A percentile compares a stretch with the other conserved stretches of the same genome.
Evolutionary conservation across 1,140 invertebrate species (phyloP).

Genomic region (Bicyclus anynana): DNA sequence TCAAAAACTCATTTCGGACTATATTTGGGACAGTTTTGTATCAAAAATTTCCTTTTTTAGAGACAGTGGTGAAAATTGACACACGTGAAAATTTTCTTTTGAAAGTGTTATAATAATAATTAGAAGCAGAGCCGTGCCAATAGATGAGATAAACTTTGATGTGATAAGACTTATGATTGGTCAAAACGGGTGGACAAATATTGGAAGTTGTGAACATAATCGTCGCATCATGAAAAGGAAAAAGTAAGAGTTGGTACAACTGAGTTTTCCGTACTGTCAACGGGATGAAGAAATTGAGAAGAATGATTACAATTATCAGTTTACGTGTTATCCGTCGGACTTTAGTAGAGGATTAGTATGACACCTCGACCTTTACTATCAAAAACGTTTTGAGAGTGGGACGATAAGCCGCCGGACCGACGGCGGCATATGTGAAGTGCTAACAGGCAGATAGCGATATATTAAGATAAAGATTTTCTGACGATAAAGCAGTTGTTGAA

Average conservation of each 20-base stretch:
- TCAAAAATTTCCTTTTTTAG: slow-evolving; percentile 13
- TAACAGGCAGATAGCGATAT: slow-evolving; percentile 57
- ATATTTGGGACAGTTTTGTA: slow-evolving; percentile 4
- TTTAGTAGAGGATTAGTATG: slow-evolving; percentile 49
- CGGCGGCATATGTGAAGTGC: slow-evolving; percentile 71
- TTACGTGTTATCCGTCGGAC: slow-evolving; percentile 58
- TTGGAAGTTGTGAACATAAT: slow-evolving; percentile 38
- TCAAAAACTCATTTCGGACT: slow-evolving; percentile 17
- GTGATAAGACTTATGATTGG: slow-evolving; percentile 60
- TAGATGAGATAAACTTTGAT: slow-evolving; percentile 66
- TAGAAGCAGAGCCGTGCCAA: slow-evolving; percentile 49
- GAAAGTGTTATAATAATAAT: slow-evolving; percentile 44
- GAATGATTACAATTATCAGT: slow-evolving; percentile 50
- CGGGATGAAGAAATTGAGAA: slow-evolving; percentile 49
- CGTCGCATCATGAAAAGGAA: slow-evolving; percentile 65
- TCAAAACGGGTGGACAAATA: slow-evolving; percentile 49
- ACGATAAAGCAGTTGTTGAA: slow-evolving; percentile 66
- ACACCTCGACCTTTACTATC: slow-evolving; percentile 58
- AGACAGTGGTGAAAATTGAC: slow-evolving; percentile 28
- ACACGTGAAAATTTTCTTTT: slow-evolving; percentile 45
- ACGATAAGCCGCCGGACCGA: slow-evolving; percentile 66
- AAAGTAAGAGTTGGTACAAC: slow-evolving; percentile 49
- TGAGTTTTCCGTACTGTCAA: slow-evolving; percentile 10
- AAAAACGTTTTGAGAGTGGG: slow-evolving; percentile 55
- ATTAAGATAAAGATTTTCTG: slow-evolving; percentile 62